These are phyloP conservation scores for Anoncus sp. DNA, from an alignment of 2,888 invertebrate genomes.

Conservation along the genomic window DNA sequence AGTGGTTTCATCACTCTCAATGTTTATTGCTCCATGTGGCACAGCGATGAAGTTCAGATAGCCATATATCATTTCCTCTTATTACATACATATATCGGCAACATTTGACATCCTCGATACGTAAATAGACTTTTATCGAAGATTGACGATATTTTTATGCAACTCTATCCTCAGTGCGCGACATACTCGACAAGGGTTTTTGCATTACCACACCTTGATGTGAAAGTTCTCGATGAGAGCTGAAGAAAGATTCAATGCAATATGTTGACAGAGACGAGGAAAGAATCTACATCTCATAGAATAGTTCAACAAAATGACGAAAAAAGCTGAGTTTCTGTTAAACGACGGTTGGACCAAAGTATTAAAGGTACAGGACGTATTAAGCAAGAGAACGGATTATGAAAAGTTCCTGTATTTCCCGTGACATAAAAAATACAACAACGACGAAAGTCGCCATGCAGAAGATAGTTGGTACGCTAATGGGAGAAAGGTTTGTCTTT, in stretches of 20 bases:
- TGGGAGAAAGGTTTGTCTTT: conserved; percentile 32
- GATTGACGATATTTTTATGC: background rate
- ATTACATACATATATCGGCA: too few species aligned
- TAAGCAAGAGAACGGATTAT: conserved; percentile 2
- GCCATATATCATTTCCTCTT: too few species aligned
- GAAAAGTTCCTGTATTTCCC: conserved; percentile 27
- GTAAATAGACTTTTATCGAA: background rate
- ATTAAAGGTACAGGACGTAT: background rate
- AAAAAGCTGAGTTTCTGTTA: background rate
- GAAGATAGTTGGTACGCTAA: conserved; percentile 14
- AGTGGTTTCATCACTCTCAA: too few species aligned
- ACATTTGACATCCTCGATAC: too few species aligned
- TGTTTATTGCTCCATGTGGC: too few species aligned
- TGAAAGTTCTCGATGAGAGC: too few species aligned
- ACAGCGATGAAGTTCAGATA: too few species aligned
- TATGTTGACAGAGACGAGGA: background rate
- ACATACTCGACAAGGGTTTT: background rate
- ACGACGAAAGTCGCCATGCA: conserved; percentile 16
- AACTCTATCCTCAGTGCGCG: background rate
- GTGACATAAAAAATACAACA: conserved; percentile 9
- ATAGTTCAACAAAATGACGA: background rate
- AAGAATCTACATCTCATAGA: background rate
- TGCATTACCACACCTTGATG: too few species aligned
- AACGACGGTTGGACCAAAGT: background rate
- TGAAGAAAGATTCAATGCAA: background rate